A percentile compares a stretch with the other conserved stretches of the same genome.
phyloP scores from a whole-genome alignment of 2,797 vertebrate genomes.

The Melanotaenia pygmaea region DNA sequence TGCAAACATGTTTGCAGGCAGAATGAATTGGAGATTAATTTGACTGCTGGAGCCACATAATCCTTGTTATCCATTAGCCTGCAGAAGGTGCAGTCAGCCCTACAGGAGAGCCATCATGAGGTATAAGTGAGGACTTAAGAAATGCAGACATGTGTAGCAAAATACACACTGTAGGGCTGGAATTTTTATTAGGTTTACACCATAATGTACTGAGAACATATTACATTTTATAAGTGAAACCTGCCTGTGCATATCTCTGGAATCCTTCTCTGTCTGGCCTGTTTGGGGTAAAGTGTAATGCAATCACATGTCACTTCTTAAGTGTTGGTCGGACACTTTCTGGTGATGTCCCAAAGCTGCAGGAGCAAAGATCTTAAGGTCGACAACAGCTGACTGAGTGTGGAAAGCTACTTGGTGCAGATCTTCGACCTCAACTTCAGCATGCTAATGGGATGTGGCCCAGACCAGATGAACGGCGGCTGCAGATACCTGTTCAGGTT shows the following conservation, averaged over 20 bases:
- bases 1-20: slow-evolving; percentile 57
- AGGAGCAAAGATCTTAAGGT: neutral
- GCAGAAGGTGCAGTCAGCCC: slow-evolving; percentile 31
- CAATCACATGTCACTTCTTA: neutral
- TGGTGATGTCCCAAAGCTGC: neutral
- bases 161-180: neutral
- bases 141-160: neutral
- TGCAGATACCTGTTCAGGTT: slow-evolving; percentile 93
- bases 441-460: neutral
- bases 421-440: neutral
- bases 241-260: neutral
- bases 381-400: neutral
- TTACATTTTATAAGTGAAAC: slow-evolving; percentile 12
- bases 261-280: neutral
- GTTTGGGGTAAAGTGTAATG: too few species aligned
- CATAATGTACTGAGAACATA: neutral
- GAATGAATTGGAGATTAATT: slow-evolving; percentile 64
- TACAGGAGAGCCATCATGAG: slow-evolving; percentile 14
- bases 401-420: neutral
- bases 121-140: slow-evolving; percentile 9
- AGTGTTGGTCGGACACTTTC: slow-evolving; percentile 1
- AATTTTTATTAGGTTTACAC: slow-evolving; percentile 17
- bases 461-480: neutral
- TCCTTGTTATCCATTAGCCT: slow-evolving; percentile 41
- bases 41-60: slow-evolving; percentile 46